Percentiles rank a stretch among this genome's conserved stretches.
These are phyloP conservation scores for Philonicus albiceps DNA, from an alignment of 2,888 invertebrate genomes.

Conservation along the genomic window DNA sequence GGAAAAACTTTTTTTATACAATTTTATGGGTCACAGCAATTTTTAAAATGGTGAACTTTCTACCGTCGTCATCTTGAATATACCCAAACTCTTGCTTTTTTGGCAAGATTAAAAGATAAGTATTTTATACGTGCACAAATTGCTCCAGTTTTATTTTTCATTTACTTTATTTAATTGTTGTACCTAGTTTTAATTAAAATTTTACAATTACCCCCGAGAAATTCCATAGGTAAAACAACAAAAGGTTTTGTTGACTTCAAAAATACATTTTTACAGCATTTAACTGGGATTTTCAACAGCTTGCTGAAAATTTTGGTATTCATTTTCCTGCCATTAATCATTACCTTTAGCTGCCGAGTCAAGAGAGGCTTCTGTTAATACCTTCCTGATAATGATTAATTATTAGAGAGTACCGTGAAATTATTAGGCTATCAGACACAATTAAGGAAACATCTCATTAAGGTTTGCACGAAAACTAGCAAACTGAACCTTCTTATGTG, in stretches of 20 bases:
- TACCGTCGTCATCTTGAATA: too few relatives aligned
- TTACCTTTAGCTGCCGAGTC: neutral
- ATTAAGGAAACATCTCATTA: neutral
- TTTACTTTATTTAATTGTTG: too few relatives aligned
- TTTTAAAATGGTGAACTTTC: too few relatives aligned
- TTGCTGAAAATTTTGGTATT: neutral
- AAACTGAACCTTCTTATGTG: neutral
- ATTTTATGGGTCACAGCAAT: too few relatives aligned
- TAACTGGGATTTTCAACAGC: neutral
- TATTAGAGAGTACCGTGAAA: neutral
- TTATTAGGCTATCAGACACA: neutral
- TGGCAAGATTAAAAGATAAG: too few relatives aligned
- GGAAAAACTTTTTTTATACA: too few relatives aligned
- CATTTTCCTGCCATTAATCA: neutral
- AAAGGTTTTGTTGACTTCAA: neutral
- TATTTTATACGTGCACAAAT: too few relatives aligned
- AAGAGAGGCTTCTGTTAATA: neutral
- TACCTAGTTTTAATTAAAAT: neutral
- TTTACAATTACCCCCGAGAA: neutral
- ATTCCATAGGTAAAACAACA: neutral
- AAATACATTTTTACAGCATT: neutral
- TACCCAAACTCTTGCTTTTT: too few relatives aligned
- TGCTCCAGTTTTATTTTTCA: too few relatives aligned
- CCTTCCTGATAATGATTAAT: neutral
- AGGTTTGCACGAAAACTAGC: neutral